Conservation (phyloP, 2,888 invertebrate genomes). For the Drosophila fungiperda region DNA sequence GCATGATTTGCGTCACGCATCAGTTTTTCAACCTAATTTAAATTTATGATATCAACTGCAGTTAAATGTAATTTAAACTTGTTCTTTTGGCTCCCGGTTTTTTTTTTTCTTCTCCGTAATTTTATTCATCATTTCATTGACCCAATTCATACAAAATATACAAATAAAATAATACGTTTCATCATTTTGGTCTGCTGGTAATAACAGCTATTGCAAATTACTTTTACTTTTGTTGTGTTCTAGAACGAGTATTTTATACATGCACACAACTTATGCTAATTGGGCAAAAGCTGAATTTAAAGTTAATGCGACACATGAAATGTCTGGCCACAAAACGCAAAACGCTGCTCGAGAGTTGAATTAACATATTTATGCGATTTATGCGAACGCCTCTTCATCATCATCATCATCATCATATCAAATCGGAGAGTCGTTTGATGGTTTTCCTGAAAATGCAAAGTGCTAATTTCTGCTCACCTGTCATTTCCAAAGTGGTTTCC, state of each 20-base stretch:
- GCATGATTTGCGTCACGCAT: constrained; percentile 29
- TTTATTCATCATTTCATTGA: constrained; percentile 63
- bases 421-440: constrained; percentile 37
- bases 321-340: constrained; percentile 41
- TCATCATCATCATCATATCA: constrained; percentile 60
- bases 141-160: constrained; percentile 48
- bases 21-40: constrained; percentile 27
- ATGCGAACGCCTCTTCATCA: constrained; percentile 74
- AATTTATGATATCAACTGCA: constrained; percentile 15
- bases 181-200: constrained; percentile 16
- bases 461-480: constrained; percentile 72
- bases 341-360: constrained; percentile 55
- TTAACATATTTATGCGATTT: constrained; percentile 80
- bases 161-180: constrained; percentile 15
- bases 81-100: constrained; percentile 14
- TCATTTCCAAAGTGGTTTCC: constrained; percentile 35
- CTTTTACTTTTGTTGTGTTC: constrained; percentile 50
- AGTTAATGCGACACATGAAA: constrained; percentile 61
- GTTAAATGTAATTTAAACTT: constrained; percentile 26
- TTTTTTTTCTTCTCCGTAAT: constrained; percentile 11
- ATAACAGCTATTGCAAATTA: constrained; percentile 30
- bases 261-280: constrained; percentile 68
- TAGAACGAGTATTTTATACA: constrained; percentile 43
- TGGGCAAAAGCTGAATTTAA: constrained; percentile 47
- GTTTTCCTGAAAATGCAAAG: constrained; percentile 60